Percentiles rank a stretch among this genome's conserved stretches.
phyloP scores from a whole-genome alignment of 2,113 vertebrate species.

The Bucco capensis region DNA sequence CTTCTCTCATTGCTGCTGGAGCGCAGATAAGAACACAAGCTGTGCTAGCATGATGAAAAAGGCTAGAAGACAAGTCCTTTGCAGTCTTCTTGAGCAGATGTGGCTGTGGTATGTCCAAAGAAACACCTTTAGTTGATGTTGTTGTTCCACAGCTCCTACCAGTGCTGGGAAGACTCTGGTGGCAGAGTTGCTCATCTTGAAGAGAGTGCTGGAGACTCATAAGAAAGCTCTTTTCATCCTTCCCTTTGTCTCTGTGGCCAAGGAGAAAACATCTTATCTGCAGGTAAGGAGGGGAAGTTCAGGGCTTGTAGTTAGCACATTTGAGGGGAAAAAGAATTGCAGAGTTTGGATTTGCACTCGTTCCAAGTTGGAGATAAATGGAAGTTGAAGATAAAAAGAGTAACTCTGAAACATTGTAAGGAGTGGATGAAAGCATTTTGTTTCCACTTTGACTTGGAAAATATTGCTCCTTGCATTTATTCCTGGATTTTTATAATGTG shows the following conservation, averaged over 20 bases:
- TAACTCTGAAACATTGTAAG: background rate
- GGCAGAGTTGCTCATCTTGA: slow-evolving; percentile 92
- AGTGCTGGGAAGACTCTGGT: slow-evolving; percentile 97
- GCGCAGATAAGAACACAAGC: background rate
- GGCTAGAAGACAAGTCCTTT: background rate
- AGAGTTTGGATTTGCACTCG: background rate
- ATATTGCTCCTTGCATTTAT: background rate
- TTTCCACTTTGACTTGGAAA: background rate
- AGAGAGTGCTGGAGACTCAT: slow-evolving; percentile 88
- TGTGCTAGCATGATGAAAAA: background rate
- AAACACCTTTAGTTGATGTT: too few relatives aligned
- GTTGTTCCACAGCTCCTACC: slow-evolving; percentile 81
- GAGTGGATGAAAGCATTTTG: background rate
- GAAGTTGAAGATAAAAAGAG: background rate
- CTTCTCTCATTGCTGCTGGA: background rate
- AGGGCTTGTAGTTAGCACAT: background rate
- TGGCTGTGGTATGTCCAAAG: too few relatives aligned
- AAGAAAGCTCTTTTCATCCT: slow-evolving; percentile 95
- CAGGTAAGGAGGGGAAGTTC: slow-evolving; percentile 73
- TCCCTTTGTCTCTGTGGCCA: slow-evolving; percentile 95
- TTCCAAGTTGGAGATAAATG: background rate
- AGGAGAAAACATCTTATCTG: slow-evolving; percentile 94
- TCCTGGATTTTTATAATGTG: background rate
- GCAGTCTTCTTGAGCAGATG: background rate
- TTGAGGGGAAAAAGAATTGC: background rate